A percentile compares a stretch with the other conserved stretches of the same genome.
Evolutionary conservation across 2,888 invertebrate species (phyloP).

Genomic region (Colletes collaris): DNA sequence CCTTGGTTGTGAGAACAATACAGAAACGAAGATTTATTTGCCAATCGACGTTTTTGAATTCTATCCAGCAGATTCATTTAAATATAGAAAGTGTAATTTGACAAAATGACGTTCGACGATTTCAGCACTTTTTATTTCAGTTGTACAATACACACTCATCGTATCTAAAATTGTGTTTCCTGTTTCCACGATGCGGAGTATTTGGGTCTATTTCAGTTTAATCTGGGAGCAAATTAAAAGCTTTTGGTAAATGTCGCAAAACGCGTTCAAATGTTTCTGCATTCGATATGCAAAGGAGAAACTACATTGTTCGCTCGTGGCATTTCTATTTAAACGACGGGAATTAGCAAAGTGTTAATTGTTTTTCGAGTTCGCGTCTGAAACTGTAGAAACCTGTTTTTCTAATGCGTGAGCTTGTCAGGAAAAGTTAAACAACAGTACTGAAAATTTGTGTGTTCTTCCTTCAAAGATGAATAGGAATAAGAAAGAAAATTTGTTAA

Average conservation of each 20-base stretch:
- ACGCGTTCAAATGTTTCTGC: background rate
- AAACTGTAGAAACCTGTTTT: background rate
- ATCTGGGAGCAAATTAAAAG: slow-evolving; percentile 22
- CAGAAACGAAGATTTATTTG: no score
- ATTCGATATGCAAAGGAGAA: background rate
- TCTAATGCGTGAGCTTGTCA: background rate
- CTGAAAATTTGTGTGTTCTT: background rate
- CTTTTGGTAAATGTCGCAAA: slow-evolving; percentile 1
- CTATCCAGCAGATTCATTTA: no score
- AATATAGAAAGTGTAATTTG: background rate
- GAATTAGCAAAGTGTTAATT: background rate
- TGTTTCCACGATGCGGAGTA: background rate
- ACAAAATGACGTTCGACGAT: background rate
- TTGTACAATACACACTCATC: background rate
- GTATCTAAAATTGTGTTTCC: background rate
- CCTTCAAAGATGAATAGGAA: background rate
- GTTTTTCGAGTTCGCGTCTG: background rate
- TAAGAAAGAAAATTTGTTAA: no score
- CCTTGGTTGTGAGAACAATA: no score
- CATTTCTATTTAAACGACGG: background rate
- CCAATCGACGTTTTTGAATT: no score
- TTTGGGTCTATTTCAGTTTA: slow-evolving; percentile 8
- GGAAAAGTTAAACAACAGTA: background rate
- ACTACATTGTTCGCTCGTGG: slow-evolving; percentile 2
- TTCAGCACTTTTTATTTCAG: background rate